Percentiles rank a stretch among this genome's conserved stretches.
Evolutionary conservation across 2,888 invertebrate species (phyloP).

Genomic region (Ophonus ardosiacus): DNA sequence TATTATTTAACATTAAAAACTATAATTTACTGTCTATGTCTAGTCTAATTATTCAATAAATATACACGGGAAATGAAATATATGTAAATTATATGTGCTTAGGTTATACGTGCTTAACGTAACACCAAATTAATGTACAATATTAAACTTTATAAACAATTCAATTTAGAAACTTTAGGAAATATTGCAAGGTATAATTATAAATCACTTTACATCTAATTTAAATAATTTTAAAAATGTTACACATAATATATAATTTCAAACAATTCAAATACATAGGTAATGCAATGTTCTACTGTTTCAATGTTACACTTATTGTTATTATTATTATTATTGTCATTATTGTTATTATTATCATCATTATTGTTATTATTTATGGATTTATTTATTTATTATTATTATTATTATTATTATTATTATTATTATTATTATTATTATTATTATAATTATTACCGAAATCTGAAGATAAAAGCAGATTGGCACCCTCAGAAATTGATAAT

Average conservation of each 20-base stretch:
- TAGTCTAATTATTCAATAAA: neutral
- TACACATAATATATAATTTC: neutral
- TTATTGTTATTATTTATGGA: no score
- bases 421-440: no score
- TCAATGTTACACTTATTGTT: constrained; percentile 5
- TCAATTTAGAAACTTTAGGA: neutral
- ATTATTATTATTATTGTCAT: no score
- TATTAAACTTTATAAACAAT: neutral
- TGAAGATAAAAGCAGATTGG: no score
- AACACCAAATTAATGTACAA: neutral
- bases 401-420: no score
- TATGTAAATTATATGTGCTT: no score
- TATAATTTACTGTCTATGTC: neutral
- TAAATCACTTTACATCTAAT: neutral
- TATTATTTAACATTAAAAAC: neutral
- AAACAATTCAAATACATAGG: neutral
- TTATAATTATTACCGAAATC: no score
- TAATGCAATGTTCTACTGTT: neutral
- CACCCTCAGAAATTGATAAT: no score
- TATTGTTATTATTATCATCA: no score
- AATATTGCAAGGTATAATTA: constrained; percentile 29
- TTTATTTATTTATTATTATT: no score
- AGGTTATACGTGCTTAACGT: neutral
- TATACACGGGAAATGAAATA: neutral
- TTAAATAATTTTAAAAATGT: constrained; percentile 12